phyloP scores from a whole-genome alignment of 2,113 vertebrate genomes.

The Bostrychus sinensis region DNA sequence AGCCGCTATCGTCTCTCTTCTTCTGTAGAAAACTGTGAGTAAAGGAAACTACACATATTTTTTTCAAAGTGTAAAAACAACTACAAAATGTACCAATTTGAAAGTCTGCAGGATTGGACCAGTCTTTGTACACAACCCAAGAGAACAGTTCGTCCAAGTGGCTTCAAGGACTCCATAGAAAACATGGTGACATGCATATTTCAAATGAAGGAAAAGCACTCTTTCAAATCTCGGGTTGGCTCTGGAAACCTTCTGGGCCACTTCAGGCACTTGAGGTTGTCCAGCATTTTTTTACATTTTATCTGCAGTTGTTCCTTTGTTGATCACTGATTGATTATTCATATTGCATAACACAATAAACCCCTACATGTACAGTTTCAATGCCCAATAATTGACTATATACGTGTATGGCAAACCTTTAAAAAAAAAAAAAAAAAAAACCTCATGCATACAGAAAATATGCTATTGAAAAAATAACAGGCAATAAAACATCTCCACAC shows the following conservation, averaged over 20 bases:
- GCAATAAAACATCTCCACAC: slow-evolving; percentile 79
- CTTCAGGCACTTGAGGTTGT: slow-evolving; percentile 80
- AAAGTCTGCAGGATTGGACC: slow-evolving; percentile 46
- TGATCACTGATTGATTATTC: slow-evolving; percentile 73
- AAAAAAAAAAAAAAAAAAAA: too few relatives aligned
- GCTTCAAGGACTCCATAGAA: too few relatives aligned
- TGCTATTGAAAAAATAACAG: slow-evolving; percentile 79
- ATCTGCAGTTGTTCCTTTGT: slow-evolving; percentile 49
- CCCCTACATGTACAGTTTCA: slow-evolving; percentile 88
- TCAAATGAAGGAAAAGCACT: slow-evolving; percentile 46
- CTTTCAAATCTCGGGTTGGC: slow-evolving; percentile 41
- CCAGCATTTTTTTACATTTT: slow-evolving; percentile 70
- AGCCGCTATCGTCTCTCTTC: slow-evolving; percentile 76
- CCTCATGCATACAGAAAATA: slow-evolving; percentile 90
- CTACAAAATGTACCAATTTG: slow-evolving; percentile 79
- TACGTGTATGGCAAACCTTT: slow-evolving; percentile 81
- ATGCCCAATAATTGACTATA: slow-evolving; percentile 91
- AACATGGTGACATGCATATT: slow-evolving; percentile 60
- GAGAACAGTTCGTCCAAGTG: too few relatives aligned
- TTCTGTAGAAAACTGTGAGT: slow-evolving; percentile 73
- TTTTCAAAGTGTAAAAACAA: slow-evolving; percentile 75
- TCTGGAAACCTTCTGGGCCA: slow-evolving; percentile 78
- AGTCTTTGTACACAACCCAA: slow-evolving; percentile 62
- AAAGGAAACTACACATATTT: slow-evolving; percentile 73
- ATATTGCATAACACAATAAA: slow-evolving; percentile 84